These are phyloP conservation scores for Criorhina ranunculi DNA, from an alignment of 2,888 invertebrate species.

Conservation along the genomic window DNA sequence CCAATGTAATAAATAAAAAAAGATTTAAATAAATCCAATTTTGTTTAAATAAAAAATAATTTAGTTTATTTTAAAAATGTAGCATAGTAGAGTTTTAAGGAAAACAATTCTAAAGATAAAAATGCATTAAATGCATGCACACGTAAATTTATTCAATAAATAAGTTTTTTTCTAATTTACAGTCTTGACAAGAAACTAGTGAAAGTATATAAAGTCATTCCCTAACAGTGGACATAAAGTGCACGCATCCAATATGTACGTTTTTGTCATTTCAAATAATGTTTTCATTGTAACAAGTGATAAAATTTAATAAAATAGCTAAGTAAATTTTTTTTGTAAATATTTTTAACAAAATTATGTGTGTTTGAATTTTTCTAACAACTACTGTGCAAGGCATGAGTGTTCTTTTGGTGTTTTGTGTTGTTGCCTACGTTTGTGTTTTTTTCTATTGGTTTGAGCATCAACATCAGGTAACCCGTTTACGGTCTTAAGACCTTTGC, in stretches of 20 bases:
- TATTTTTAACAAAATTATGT: conserved; percentile 16
- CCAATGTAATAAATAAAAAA: not conserved
- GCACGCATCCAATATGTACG: conserved; percentile 2
- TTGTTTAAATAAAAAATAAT: conserved; percentile 41
- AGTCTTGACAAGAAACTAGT: conserved; percentile 32
- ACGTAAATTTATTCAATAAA: conserved; percentile 23
- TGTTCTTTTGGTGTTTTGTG: conserved; percentile 65
- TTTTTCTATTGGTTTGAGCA: conserved; percentile 48
- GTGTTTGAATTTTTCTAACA: conserved; percentile 22
- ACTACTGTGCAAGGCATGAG: conserved; percentile 74
- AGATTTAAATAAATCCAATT: conserved; percentile 12
- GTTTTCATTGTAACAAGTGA: not conserved
- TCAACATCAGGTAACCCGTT: conserved; percentile 65
- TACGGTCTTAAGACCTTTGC: conserved; percentile 32
- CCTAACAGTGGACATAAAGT: conserved; percentile 25
- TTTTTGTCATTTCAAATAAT: conserved; percentile 12
- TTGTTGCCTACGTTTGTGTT: conserved; percentile 63
- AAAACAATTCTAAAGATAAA: not conserved
- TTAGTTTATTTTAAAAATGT: conserved; percentile 42
- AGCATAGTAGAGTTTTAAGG: not conserved
- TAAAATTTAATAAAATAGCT: conserved; percentile 12
- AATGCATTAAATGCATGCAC: conserved; percentile 41
- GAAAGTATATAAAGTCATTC: conserved; percentile 15
- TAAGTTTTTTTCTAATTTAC: conserved; percentile 18
- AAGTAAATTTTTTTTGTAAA: not conserved